phyloP scores from a whole-genome alignment of 2,888 invertebrate species.

The Patella depressa region DNA sequence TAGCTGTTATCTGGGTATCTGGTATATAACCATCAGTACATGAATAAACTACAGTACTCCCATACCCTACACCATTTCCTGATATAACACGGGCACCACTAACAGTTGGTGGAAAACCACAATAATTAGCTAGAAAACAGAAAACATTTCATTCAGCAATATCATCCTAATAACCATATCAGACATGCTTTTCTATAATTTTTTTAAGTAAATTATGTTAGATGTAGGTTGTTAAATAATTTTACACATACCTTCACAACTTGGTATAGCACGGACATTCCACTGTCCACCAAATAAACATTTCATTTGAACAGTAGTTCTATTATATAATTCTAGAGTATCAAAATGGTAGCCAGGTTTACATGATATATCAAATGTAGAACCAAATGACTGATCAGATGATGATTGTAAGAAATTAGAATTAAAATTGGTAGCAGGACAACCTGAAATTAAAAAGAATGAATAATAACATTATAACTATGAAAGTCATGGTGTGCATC shows the following conservation, averaged over 20 bases:
- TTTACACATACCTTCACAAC: conserved; percentile 65
- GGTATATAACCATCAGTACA: conserved; percentile 39
- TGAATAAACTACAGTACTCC: conserved; percentile 34
- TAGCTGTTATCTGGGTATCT: conserved; percentile 17
- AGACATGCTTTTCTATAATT: not conserved
- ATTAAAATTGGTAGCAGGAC: conserved; percentile 33
- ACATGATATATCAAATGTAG: conserved; percentile 37
- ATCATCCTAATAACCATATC: no score
- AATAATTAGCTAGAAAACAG: conserved; percentile 34
- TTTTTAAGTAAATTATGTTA: not conserved
- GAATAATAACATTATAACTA: not conserved
- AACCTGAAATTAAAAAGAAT: conserved; percentile 32
- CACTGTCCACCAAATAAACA: conserved; percentile 45
- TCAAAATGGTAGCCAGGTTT: conserved; percentile 36
- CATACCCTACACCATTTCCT: conserved; percentile 38
- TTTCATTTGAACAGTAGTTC: conserved; percentile 30
- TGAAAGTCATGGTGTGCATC: not conserved
- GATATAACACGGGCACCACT: conserved; percentile 36
- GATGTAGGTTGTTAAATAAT: not conserved
- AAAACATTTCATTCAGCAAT: no score
- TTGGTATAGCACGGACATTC: conserved; percentile 40
- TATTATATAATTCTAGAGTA: conserved; percentile 32
- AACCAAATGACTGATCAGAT: conserved; percentile 24
- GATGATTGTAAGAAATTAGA: conserved; percentile 18
- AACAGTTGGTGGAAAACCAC: conserved; percentile 37